Conservation (phyloP, 2,797 vertebrate genomes). For the Tragelaphus oryx region DNA sequence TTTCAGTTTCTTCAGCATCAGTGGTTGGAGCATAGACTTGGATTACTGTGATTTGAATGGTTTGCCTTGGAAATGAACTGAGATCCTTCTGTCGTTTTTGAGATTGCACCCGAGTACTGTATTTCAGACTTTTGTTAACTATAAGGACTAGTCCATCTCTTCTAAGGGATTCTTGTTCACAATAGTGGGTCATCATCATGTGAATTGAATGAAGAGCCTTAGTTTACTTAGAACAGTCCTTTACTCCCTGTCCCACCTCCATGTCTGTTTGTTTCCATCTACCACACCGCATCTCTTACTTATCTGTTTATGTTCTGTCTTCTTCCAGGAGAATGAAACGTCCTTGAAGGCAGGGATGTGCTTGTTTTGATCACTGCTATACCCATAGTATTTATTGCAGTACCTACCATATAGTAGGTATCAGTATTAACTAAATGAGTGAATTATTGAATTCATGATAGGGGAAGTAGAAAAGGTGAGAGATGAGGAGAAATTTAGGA, state of each 20-base stretch:
- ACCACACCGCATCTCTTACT: background rate
- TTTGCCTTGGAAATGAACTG: background rate
- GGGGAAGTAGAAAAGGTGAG: background rate
- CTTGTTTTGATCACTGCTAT: background rate
- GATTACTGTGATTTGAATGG: background rate
- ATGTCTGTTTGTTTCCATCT: background rate
- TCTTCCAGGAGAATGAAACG: background rate
- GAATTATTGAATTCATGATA: background rate
- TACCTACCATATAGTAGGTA: background rate
- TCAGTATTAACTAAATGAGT: background rate
- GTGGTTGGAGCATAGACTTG: background rate
- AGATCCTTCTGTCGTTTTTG: background rate
- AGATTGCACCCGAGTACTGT: background rate
- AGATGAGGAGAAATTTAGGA: background rate
- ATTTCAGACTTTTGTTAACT: background rate
- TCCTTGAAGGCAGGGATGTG: background rate
- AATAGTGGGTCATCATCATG: background rate
- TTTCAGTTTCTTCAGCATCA: background rate
- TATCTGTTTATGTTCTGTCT: background rate
- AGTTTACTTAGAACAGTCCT: background rate
- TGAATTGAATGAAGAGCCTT: background rate
- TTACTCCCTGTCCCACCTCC: background rate
- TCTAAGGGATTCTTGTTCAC: background rate
- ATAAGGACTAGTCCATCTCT: background rate
- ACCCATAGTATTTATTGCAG: background rate